phyloP scores from a whole-genome alignment of 2,113 vertebrate genomes.

The Oreochromis aureus region DNA sequence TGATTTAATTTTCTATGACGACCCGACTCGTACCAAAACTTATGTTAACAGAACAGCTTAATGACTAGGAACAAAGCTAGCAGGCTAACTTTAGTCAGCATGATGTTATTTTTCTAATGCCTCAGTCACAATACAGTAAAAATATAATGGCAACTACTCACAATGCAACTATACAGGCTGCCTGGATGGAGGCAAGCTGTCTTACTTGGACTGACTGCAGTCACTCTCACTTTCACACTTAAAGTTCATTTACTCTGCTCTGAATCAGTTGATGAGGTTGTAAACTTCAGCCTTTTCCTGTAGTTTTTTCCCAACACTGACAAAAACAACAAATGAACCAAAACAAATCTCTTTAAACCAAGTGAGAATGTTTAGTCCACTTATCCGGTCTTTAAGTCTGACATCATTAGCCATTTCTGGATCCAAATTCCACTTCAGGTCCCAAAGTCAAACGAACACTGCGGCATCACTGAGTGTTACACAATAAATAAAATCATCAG shows the following conservation, averaged over 20 bases:
- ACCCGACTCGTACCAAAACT: background rate
- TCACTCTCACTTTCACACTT: background rate
- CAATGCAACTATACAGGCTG: background rate
- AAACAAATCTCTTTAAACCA: background rate
- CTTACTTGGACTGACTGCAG: background rate
- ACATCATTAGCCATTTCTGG: background rate
- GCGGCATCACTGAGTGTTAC: fast-evolving
- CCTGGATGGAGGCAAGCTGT: background rate
- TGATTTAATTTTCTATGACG: background rate
- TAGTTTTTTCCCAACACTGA: background rate
- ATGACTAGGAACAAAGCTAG: background rate
- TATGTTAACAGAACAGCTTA: background rate
- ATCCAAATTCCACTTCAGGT: background rate
- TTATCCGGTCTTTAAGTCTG: background rate
- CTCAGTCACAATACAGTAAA: background rate
- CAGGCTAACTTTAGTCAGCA: background rate
- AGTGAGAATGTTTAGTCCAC: background rate
- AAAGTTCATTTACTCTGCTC: background rate
- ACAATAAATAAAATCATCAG: background rate
- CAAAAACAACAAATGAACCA: background rate
- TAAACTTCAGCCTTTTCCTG: background rate
- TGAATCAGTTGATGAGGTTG: background rate
- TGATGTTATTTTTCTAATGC: background rate
- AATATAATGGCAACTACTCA: background rate
- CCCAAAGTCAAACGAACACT: background rate